Evolutionary conservation across 2,888 invertebrate species (phyloP), one percentile per base, ranked within the genome.

Genomic region (Digitonthophagus gazella): DNA sequence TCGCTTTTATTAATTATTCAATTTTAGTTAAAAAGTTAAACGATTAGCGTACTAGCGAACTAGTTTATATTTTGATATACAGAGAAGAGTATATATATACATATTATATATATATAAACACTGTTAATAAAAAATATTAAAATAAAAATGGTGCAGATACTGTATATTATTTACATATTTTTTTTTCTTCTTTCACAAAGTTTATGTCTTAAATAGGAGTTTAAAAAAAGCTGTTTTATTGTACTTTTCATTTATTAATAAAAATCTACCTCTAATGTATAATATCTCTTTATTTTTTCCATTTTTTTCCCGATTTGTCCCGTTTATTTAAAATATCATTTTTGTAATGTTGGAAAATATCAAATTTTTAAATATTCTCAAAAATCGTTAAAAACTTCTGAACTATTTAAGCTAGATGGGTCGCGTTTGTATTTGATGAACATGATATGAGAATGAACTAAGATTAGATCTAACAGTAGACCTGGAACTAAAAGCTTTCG

Each of bases 181-280:
- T 68, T 68, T 66, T 69, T 71, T 65, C 70, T 70, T 75, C 72
- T 75, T 76, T 74, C 73, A 76, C 76, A 78, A 78, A 78, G 75
- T 78, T 76, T 79, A 78, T 77, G 70, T 73, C 77, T 73, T 78
- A 76, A 61, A 78, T 79, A 79, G 77, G 77, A 77, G 76, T 77
- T n/a, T n/a, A n/a, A 76, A 76, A 78, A 76, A 80, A 81, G 78
- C 80, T 80, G 82, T 75, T 81, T 80, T 76, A 79, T 75, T 79
- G 80, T 83, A 82, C 76, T 82, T 80, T 78, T 82, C 80, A 79
- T 81, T 81, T 80, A 82, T 81, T 83, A 83, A 82, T 83, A 83
- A 83, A 83, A 83, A 83, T 83, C 84, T 84, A 84, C 84, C 84
- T 84, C 84, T 83, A 82, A 81, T 80, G 74, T 57, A 67, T 44